Evolutionary conservation across 2,888 invertebrate genomes (phyloP), one percentile per base, ranked within the genome.

Genomic region (Tyria jacobaeae): DNA sequence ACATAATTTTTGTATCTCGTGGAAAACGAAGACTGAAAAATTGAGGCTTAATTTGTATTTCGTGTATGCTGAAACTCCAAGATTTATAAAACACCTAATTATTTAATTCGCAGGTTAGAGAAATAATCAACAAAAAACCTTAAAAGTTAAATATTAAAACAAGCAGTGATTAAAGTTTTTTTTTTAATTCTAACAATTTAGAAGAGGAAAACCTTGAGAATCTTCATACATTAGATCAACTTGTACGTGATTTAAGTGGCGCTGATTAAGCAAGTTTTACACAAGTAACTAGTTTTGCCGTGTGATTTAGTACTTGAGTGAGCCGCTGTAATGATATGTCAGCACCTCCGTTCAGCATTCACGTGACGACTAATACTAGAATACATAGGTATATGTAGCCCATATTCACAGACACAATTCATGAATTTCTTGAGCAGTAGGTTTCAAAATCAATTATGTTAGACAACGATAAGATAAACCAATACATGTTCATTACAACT

Each of bases 131-230:
- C 66, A 76, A 76, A 75, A 73, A 51, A 58, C 63, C 62, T 66
- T 65, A 66, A 70, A 73, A 73, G 27, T 39, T 60, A 68, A 58
- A 68, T 64, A 34, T 51, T 70, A 64, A 60, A 68, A 68, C 70
- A 68, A 73, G 60, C 63, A 67, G 62, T 64, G 65, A 70, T 76
- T 68, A 74, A 60, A 58, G 52, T 73, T 71, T 71, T 78, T 70
- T 71, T 78, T 79, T 73, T 63, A 62, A 63, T 39, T 39, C 64
- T 63, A 65, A 62, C 58, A 67, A 68, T 70, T 57, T 60, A 71
- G 68, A 75, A 60, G 68, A 75, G 79, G 79, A 79, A 78, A 77
- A 71, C 81, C 81, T 81, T 81, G 81, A 76, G 55, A 59, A 61
- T 75, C 67, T 73, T 70, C 57, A 49, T 68, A 69, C 65, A 68